A percentile compares a stretch with the other conserved stretches of the same genome.
These are phyloP conservation scores for Operophtera brumata DNA, from an alignment of 2,888 invertebrate genomes.

Conservation along the genomic window DNA sequence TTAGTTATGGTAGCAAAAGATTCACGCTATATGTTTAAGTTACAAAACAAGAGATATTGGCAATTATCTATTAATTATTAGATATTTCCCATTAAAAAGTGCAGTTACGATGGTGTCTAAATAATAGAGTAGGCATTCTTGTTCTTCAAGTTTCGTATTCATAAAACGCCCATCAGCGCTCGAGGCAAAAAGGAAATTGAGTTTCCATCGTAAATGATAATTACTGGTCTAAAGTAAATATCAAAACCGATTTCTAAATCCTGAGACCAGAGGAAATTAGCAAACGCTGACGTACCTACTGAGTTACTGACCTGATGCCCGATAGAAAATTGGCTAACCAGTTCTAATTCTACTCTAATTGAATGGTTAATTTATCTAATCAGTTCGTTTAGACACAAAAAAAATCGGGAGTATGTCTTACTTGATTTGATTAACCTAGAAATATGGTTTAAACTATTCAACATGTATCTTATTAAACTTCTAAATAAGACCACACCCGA, in stretches of 20 bases:
- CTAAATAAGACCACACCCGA: constrained; percentile 36
- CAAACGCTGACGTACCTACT: constrained; percentile 4
- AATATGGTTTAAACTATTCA: not conserved
- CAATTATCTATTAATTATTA: too few relatives aligned
- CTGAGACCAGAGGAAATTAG: constrained; percentile 40
- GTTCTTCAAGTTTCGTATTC: constrained; percentile 24
- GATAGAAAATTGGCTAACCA: constrained; percentile 11
- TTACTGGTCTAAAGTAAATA: constrained; percentile 48
- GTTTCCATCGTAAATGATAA: constrained; percentile 54
- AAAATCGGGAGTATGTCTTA: too few relatives aligned
- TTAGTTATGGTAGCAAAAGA: too few relatives aligned
- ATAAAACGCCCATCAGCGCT: constrained; percentile 35
- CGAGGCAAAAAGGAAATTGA: constrained; percentile 52
- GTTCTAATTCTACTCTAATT: not conserved
- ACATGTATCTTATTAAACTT: not conserved
- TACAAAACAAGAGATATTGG: too few relatives aligned
- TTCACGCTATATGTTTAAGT: too few relatives aligned
- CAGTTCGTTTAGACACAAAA: too few relatives aligned
- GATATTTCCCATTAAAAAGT: too few relatives aligned
- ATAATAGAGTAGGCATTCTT: constrained; percentile 24
- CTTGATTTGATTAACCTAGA: too few relatives aligned
- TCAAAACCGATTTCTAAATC: constrained; percentile 46
- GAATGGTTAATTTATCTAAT: too few relatives aligned
- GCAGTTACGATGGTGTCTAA: too few relatives aligned
- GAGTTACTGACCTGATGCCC: constrained; percentile 14